Percentiles rank a stretch among this genome's conserved stretches.
These are phyloP conservation scores for Lacerta bilineata DNA, from an alignment of 2,797 vertebrate species.

Conservation along the genomic window DNA sequence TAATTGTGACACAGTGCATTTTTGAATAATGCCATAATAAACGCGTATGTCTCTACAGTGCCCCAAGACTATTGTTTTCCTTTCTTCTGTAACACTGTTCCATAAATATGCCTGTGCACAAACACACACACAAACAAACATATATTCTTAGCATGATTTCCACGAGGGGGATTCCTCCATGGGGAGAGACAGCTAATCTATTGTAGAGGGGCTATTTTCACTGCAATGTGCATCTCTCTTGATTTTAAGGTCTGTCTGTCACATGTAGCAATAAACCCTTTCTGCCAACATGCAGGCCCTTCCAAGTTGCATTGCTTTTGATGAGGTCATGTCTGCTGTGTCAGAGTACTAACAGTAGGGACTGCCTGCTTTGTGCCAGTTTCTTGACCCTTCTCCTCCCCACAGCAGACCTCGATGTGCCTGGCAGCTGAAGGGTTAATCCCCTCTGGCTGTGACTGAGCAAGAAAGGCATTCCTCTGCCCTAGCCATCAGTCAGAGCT, in stretches of 20 bases:
- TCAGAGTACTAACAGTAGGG: accelerated
- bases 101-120: too few relatives aligned
- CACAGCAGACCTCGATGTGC: not conserved
- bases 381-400: not conserved
- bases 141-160: too few relatives aligned
- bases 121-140: too few relatives aligned
- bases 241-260: not conserved
- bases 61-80: not conserved
- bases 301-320: not conserved
- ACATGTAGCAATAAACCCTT: not conserved
- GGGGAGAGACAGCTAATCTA: not conserved
- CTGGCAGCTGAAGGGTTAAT: conserved; percentile 28
- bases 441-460: too few relatives aligned
- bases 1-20: not conserved
- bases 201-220: not conserved
- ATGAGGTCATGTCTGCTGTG: accelerated
- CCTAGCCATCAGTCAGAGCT: conserved; percentile 52
- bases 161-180: not conserved
- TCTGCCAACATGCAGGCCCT: not conserved
- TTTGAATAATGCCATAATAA: not conserved
- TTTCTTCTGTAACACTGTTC: not conserved
- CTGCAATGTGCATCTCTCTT: not conserved
- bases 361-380: not conserved
- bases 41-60: not conserved
- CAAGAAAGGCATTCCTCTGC: conserved; percentile 29